phyloP scores from a whole-genome alignment of 2,113 vertebrate species.

The Rhizomys pruinosus region DNA sequence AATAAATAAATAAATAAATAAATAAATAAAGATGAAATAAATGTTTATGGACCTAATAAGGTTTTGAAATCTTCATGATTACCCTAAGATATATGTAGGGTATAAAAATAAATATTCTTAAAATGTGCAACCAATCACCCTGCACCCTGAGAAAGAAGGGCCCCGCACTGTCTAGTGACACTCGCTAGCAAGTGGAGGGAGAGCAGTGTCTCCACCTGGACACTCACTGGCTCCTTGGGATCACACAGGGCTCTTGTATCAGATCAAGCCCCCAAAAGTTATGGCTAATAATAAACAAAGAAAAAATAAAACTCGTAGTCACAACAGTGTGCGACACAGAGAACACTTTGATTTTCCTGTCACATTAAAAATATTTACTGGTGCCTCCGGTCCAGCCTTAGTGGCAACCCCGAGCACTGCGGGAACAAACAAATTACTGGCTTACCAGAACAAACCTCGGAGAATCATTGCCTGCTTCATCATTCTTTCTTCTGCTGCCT shows the following conservation, averaged over 20 bases:
- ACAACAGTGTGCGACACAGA: slow-evolving; percentile 30
- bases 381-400: slow-evolving; percentile 49
- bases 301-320: slow-evolving; percentile 31
- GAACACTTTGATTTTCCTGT: slow-evolving; percentile 70
- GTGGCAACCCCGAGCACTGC: slow-evolving; percentile 23
- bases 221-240: slow-evolving; percentile 1
- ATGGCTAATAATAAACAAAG: slow-evolving; percentile 5
- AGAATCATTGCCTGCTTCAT: not conserved
- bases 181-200: not conserved
- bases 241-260: not conserved
- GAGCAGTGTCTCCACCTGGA: not conserved
- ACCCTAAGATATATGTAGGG: not conserved
- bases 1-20: not conserved
- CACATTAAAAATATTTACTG: slow-evolving; percentile 75
- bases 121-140: not conserved
- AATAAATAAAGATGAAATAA: not conserved
- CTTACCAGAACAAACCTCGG: slow-evolving; percentile 46
- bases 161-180: not conserved
- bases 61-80: not conserved
- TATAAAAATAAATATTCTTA: not conserved
- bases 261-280: slow-evolving; percentile 38
- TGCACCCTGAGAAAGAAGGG: not conserved
- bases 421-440: slow-evolving; percentile 62
- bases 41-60: not conserved
- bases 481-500: not conserved